phyloP scores from a whole-genome alignment of 2,113 vertebrate species.

The Pseudopipra pipra region DNA sequence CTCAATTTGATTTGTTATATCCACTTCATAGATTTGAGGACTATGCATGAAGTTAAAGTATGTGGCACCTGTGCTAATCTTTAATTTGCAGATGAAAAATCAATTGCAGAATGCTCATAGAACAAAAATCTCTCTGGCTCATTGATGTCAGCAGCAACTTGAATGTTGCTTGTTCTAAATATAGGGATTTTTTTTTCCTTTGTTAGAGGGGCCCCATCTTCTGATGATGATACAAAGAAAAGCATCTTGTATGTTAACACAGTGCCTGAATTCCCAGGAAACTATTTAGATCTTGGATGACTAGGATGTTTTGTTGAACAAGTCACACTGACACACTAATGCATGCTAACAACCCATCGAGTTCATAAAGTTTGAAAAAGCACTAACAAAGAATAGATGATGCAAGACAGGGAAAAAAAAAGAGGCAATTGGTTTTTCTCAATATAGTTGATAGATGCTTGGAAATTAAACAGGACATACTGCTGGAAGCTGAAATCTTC shows the following conservation, averaged over 20 bases:
- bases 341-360: not conserved
- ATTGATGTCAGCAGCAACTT: not conserved
- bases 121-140: not conserved
- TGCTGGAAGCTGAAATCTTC: not conserved
- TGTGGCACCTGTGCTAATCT: not conserved
- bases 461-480: not conserved
- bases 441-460: not conserved
- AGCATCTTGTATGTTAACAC: not conserved
- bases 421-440: not conserved
- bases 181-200: not conserved
- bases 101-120: not conserved
- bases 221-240: not conserved
- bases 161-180: not conserved
- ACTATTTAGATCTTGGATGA: not conserved
- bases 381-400: not conserved
- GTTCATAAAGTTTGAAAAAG: slow-evolving; percentile 12
- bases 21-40: not conserved
- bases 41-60: not conserved
- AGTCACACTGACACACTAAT: not conserved
- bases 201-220: not conserved
- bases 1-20: not conserved
- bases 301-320: not conserved
- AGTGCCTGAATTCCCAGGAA: not conserved
- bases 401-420: not conserved
- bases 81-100: not conserved